These are phyloP conservation scores for human DNA, from an alignment of 2,113 vertebrate species.

Conservation along the genomic window DNA sequence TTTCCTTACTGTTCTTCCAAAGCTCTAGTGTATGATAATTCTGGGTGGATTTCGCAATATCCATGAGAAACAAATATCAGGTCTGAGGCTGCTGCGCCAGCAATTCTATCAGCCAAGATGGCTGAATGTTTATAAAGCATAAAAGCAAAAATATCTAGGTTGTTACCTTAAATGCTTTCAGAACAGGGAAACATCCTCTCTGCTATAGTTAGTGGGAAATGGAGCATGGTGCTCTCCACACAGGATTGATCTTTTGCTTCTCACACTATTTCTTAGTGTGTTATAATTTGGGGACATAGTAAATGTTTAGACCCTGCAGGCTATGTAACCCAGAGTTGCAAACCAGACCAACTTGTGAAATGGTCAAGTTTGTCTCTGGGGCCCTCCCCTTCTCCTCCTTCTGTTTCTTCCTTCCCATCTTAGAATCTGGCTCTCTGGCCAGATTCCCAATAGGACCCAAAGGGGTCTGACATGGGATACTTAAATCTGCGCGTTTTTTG, in stretches of 20 bases:
- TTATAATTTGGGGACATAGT: not conserved
- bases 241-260: not conserved
- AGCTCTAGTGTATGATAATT: not conserved
- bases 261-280: not conserved
- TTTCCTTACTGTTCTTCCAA: conserved; percentile 15
- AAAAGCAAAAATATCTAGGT: not conserved
- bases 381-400: not conserved
- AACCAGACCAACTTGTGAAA: not conserved
- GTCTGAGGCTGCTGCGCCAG: not conserved
- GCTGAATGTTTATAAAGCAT: not conserved
- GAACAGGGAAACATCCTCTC: not conserved
- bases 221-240: not conserved
- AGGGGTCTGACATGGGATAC: not conserved
- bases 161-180: not conserved
- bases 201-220: not conserved
- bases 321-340: not conserved
- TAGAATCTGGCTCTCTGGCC: not conserved
- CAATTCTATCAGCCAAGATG: not conserved
- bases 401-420: not conserved
- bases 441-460: not conserved
- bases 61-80: not conserved
- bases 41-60: not conserved
- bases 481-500: not conserved
- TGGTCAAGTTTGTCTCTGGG: not conserved
- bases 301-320: not conserved